Base-by-base conservation (phyloP, 2,113 vertebrate genomes). In the Anguilla japonica region DNA sequence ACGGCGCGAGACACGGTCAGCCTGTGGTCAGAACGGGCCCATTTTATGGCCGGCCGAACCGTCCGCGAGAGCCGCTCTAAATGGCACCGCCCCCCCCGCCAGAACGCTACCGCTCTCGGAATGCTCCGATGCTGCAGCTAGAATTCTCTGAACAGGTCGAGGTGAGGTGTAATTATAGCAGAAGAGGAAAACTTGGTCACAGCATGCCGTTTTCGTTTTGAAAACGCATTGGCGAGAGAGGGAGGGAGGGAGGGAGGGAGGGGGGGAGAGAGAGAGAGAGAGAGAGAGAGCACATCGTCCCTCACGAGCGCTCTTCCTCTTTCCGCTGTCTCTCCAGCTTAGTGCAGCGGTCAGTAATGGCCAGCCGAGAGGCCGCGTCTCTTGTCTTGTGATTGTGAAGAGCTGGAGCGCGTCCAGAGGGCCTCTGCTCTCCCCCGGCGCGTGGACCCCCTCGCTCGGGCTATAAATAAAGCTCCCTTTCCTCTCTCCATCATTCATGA, bases 391-490 rank as follows among this genome's bases (percentile, higher is more conserved):
- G 50, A 34, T 50, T 41, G 26, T 75, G 39, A 15, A 34, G 46
- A 46, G 79, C 80, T 83, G 75, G 88, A 83, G 46, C 18, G 79
- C 67, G 79, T 80, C 78, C 75, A 34, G 34, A 88, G 41, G 81
- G 39, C 60, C 85, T 81, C 82, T 53, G 83, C 82, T 79, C 39
- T 41, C 81, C 82, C 1, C 18, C 86, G 29, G 85, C 26, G 87
- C 41, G 16, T 29, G 43, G 85, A 29, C 83, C 79, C 81, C 85
- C 84, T 83, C 41, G 18, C 83, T 5, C 41, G 78, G 67, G 88
- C 89, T 91, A 87, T 89, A 88, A 89, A 91, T 91, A 90, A 5
- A 46, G 83, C 85, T 79, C 87, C 85, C 81, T 79, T 87, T 88
- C 85, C 82, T 88, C 34, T 79, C 9, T 11, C 53, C 50, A 80